phyloP scores from a whole-genome alignment of 2,113 vertebrate species.

The Peucedramus taeniatus region DNA sequence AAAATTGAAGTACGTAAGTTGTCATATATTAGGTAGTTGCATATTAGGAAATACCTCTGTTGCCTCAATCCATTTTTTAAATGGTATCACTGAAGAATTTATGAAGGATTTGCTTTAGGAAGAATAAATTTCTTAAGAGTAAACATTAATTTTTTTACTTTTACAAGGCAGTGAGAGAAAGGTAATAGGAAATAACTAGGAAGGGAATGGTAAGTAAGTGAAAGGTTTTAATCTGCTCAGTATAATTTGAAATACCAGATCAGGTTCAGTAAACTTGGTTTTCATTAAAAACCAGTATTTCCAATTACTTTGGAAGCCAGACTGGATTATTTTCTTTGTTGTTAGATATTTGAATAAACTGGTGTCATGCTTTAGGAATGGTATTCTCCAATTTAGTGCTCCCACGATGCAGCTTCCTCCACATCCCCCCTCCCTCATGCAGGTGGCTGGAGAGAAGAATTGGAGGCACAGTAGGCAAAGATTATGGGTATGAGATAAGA shows the following conservation, averaged over 20 bases:
- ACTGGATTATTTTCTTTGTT: background rate
- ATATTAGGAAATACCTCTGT: background rate
- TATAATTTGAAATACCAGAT: background rate
- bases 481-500: background rate
- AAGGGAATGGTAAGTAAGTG: background rate
- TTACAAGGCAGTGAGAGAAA: background rate
- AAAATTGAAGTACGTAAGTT: background rate
- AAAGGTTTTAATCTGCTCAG: background rate
- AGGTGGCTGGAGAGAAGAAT: background rate
- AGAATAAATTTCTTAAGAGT: background rate
- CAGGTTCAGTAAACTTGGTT: background rate
- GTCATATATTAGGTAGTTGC: background rate
- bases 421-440: background rate
- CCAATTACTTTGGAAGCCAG: background rate
- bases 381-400: background rate
- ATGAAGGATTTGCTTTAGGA: background rate
- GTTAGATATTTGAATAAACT: background rate
- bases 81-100: background rate
- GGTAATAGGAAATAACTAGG: background rate
- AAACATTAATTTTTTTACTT: background rate
- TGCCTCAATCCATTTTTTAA: background rate
- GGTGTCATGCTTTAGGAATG: background rate
- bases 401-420: background rate
- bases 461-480: background rate
- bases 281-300: background rate